phyloP scores from a whole-genome alignment of 2,888 invertebrate species.

The Eupithecia inturbata region DNA sequence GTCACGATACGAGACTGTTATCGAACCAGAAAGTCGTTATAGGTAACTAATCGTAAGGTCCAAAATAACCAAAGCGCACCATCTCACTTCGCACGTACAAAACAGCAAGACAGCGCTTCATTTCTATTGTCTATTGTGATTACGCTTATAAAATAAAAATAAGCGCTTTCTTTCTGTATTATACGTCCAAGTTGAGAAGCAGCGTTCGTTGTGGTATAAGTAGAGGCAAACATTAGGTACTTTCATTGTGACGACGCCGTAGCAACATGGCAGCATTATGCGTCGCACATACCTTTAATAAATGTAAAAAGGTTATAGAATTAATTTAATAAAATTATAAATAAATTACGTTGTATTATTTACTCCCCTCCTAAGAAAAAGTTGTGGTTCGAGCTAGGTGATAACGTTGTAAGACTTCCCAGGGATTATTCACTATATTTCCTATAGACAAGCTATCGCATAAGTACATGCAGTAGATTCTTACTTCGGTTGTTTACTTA shows the following conservation, averaged over 20 bases:
- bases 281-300: conserved; percentile 81
- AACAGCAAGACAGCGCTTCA: conserved; percentile 26
- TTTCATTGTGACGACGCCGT: conserved; percentile 61
- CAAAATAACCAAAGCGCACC: conserved; percentile 25
- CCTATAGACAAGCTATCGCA: too few species aligned
- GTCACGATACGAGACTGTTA: neutral
- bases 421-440: too few species aligned
- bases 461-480: too few species aligned
- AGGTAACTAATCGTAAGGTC: conserved; percentile 8
- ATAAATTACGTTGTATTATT: conserved; percentile 55
- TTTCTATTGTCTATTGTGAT: conserved; percentile 25
- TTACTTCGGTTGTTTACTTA: too few species aligned
- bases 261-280: conserved; percentile 74
- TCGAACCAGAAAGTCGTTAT: neutral
- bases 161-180: conserved; percentile 35
- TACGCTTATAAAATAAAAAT: conserved; percentile 24
- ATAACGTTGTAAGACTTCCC: neutral
- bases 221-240: conserved; percentile 80
- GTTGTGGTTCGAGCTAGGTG: neutral
- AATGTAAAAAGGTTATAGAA: conserved; percentile 83
- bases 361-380: neutral
- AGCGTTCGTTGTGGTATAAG: conserved; percentile 63
- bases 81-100: conserved; percentile 11
- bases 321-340: conserved; percentile 85
- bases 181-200: conserved; percentile 29